Evolutionary conservation across 1,140 invertebrate species (phyloP), one percentile per base, ranked within the genome.

Genomic region (Cydia strobilella): DNA sequence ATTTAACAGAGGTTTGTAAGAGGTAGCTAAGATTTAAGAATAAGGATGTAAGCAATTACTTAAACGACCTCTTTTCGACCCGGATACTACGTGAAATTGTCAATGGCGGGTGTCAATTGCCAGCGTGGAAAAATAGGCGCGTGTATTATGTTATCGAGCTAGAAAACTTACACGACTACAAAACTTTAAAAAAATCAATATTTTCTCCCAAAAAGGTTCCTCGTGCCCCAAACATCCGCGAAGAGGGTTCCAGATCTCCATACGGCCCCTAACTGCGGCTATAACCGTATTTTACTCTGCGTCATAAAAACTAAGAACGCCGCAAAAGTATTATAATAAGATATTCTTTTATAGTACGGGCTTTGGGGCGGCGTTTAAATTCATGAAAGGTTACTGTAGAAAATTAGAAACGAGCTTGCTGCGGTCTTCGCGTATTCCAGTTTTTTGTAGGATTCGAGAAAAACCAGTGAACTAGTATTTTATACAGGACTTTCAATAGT

Each of bases 261-360:
- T 87, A 85, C 82, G 81, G 76, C 77, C 71, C 72, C 72, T 76
- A 78, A 74, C 81, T 75, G 79, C 82, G 81, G 77, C 83, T 73
- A 89, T 91, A 87, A 90, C 83, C 80, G 84, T 91, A 91, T 85
- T 84, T 91, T 82, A 90, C 78, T 77, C 75, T 10, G 76, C 69
- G 82, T 88, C 88, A 81, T 91, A 91, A 90, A 91, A 91, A 90
- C 86, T 88, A 84, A 87, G 84, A 87, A 86, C 78, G 76, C 84
- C 84, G 78, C 82, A 85, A 83, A 82, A 84, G 81, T 83, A 86
- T 84, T 83, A 82, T 88, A 84, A 87, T 84, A 85, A 80, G 81
- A 84, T 74, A 74, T 81, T 20, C 65, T 39, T 69, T 69, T 66
- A 31, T 69, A 69, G 31, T 25, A 66, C 63, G 15, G 31, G 15